Evolutionary conservation across 2,797 vertebrate genomes (phyloP), one percentile per base, ranked within the genome.

Genomic region (Orientallactaga sibirica): DNA sequence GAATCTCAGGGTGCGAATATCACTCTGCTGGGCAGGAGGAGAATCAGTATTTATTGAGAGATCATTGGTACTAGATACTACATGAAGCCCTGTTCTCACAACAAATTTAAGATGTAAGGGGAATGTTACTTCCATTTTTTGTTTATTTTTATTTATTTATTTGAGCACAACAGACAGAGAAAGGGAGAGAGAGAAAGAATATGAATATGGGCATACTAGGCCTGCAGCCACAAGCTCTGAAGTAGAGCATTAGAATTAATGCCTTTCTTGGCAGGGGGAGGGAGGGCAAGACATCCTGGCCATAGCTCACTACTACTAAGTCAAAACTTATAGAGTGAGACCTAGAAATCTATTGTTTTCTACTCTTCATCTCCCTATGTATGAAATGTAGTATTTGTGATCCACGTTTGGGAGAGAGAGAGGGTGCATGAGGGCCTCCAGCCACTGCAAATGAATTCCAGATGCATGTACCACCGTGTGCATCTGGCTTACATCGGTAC

Each of bases 301-400:
- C 22, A 68, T 11, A 74, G 43, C 37, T 20, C 61, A 89, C 41
- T 83, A 37, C 10, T 71, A 27, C 27, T 90, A 80, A 80, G 90
- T 90, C 77, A 89, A 52, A 80, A 93, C 80, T 55, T 91, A 29
- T 77, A 62, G 25, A 4, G 41, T 84, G 12, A 85, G 37, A 61
- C 62, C 37, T 66, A 90, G 11, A 25, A 62, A 73, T 89, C 43
- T 80, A 10, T 84, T 41, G 19, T 85, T 93, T 95, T 84, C 43
- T 79, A 43, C 5, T 71, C 25, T 37, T 18, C 15, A 79, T 55
- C 24, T 20, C 10, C 48, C 27, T 33, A 0, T 87, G 11, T 61
- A 73, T 87, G 71, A 93, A 92, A 94, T 87, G 24, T 61, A 87
- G 74, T 70, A 95, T 90, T 86, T 58, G 9, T 92, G 33, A 37